Evolutionary conservation across 2,113 vertebrate genomes (phyloP).

Genomic region (Myiagra hebetior): DNA sequence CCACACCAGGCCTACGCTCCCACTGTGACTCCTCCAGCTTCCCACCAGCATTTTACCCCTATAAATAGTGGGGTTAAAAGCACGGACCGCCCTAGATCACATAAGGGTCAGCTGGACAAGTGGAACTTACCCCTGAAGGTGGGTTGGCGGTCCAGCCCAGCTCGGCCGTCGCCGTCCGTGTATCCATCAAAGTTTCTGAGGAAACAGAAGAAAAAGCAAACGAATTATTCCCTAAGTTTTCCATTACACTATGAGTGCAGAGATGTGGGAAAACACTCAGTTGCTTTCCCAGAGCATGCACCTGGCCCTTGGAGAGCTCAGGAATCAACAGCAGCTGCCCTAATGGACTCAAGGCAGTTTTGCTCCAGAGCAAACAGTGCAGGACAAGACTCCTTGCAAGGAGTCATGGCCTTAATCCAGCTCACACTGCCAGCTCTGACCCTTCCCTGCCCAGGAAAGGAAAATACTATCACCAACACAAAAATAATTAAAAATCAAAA

Average conservation of each 20-base stretch:
- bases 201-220: conserved; percentile 36
- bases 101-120: neutral
- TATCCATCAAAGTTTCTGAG: conserved; percentile 96
- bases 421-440: neutral
- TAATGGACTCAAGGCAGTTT: neutral
- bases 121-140: conserved; percentile 89
- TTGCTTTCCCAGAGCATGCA: accelerated
- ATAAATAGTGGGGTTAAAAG: neutral
- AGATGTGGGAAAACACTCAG: neutral
- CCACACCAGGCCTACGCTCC: neutral
- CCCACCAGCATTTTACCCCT: neutral
- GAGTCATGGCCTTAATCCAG: neutral
- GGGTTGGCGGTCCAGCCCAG: conserved; percentile 98
- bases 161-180: conserved; percentile 95
- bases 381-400: neutral
- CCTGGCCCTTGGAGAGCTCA: neutral
- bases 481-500: neutral
- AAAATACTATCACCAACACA: neutral
- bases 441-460: neutral
- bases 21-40: accelerated
- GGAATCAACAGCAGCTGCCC: neutral
- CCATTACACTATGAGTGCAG: accelerated
- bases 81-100: accelerated
- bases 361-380: accelerated
- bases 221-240: neutral